Base-by-base conservation (phyloP, 2,888 invertebrate species). In the Noctua pronuba region DNA sequence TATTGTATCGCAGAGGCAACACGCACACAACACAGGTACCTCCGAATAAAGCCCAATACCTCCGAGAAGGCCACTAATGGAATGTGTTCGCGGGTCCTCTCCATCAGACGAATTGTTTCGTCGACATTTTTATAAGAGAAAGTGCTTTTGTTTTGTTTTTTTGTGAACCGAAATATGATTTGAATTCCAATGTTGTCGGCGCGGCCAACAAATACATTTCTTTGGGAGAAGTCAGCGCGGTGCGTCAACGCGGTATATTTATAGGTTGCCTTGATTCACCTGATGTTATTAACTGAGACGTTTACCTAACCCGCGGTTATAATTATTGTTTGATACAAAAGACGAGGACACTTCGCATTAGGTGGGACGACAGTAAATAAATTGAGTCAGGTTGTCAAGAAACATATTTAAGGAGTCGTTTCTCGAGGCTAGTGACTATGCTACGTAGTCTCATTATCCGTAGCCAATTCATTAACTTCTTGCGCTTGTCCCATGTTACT, bases 51-150 rank as follows among this genome's bases (percentile, higher is more conserved):
- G 10, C 60, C 21, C 69, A 60, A 55, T 66, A 38, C 76, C 52
- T 67, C 58, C 10, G 77, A 65, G 70, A 66, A 52, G 65, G 75
- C 60, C 52, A 28, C 68, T 85, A 87, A 78, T 85, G 78, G 73
- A 72, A 65, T 46, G 69, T 75, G 46, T 74, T 82, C 77, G 64
- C 58, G 58, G 52, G 49, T 58, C 49, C 80, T 46, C 65, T 62
- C 66, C 41, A 71, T 67, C 49, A 28, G 67, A 68, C 38, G 38
- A 58, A 71, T 82, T 68, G 49, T 67, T 82, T 82, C 58, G 70
- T n/a, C 6, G 21, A 67, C 82, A 46, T 75, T 71, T 74, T 46
- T 70, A 44, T 64, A 70, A n/a, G n/a, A 10, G 35, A 70, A 85
- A 82, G 41, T 76, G 72, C 52, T 75, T 79, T 65, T 65, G 44